Base-by-base conservation (phyloP, 2,113 vertebrate genomes). In the Benitochromis conjunctus region DNA sequence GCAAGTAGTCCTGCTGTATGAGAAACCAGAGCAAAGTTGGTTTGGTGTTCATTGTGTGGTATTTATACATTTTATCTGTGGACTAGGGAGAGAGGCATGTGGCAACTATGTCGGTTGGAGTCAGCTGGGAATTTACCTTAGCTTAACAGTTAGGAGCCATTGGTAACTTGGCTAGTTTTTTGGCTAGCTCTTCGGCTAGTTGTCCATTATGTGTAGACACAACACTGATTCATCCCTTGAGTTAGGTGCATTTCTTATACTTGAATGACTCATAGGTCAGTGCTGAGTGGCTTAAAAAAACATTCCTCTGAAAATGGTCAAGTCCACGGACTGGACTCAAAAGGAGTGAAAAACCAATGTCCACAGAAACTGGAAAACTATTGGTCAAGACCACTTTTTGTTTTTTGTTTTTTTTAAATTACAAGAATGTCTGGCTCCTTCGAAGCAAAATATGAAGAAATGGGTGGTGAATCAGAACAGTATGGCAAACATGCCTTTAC, bases 151-250 rank as follows among this genome's bases (percentile, higher is more conserved):
- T 56, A 56, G n/a, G 6, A 21, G 21, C 7, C 11, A 26, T 4
- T 56, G 55, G 6, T 24, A 13, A 64, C 18, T 36, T 12, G 60
- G 18, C 19, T 64, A 64, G 36, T 41, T n/a, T 34, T 64, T 38
- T n/a, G 0, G 31, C 34, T 3, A 64, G 36, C 36, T 64, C 11
- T 64, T 64, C 1, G 0, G 18, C 60, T n/a, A 64, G 60, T 64
- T 36, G 9, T 64, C 18, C 19, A 38, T 38, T 41, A 41, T 9
- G 0, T 24, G 62, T 69, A 24, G n/a, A 41, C 36, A 66, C 36
- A 43, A 14, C n/a, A 69, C 36, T 24, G 62, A 21, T 14, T 69
- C 36, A 41, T n/a, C 10, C 60, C 19, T 64, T 64, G 2, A 64
- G 62, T 66, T 0, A 66, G 11, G 19, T 66, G 4, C 21, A 38